Evolutionary conservation across 2,888 invertebrate species (phyloP).

Genomic region (Caenorhabditis doughertyi): DNA sequence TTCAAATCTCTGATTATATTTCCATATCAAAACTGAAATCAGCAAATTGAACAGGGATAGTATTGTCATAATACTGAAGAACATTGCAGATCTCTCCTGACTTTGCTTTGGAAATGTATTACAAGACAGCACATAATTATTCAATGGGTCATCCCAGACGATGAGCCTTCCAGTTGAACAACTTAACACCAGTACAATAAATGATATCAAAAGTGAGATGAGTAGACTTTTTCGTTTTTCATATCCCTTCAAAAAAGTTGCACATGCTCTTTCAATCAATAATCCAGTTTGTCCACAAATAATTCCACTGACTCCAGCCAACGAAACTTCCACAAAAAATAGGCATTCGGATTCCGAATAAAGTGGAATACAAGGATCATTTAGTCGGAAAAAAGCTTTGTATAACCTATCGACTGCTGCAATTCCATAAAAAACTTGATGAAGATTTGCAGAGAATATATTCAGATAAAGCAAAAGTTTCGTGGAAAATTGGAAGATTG

Average conservation of each 20-base stretch:
- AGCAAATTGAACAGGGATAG: conserved; percentile 21
- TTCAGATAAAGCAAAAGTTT: conserved; percentile 25
- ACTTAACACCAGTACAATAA: not conserved
- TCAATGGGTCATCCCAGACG: conserved; percentile 20
- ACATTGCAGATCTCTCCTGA: not conserved
- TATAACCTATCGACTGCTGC: conserved; percentile 15
- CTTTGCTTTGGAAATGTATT: conserved; percentile 1
- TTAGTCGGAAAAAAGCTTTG: conserved; percentile 10
- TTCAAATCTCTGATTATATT: conserved; percentile 30
- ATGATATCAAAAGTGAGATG: not conserved
- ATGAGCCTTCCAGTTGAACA: not conserved
- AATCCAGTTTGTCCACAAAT: conserved; percentile 42
- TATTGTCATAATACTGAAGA: conserved; percentile 3
- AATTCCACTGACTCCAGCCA: conserved; percentile 39
- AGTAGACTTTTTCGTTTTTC: not conserved
- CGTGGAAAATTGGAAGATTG: conserved; percentile 42
- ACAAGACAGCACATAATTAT: conserved; percentile 3
- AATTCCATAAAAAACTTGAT: conserved; percentile 29
- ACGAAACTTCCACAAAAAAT: not conserved
- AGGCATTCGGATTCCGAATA: conserved; percentile 18
- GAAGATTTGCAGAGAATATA: conserved; percentile 37
- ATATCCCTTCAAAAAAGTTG: conserved; percentile 18
- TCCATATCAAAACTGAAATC: not conserved
- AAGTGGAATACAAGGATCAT: conserved; percentile 19
- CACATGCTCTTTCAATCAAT: conserved; percentile 31